These are phyloP conservation scores for Caenorhabditis japonica DNA, from an alignment of 2,888 invertebrate genomes.

Conservation along the genomic window DNA sequence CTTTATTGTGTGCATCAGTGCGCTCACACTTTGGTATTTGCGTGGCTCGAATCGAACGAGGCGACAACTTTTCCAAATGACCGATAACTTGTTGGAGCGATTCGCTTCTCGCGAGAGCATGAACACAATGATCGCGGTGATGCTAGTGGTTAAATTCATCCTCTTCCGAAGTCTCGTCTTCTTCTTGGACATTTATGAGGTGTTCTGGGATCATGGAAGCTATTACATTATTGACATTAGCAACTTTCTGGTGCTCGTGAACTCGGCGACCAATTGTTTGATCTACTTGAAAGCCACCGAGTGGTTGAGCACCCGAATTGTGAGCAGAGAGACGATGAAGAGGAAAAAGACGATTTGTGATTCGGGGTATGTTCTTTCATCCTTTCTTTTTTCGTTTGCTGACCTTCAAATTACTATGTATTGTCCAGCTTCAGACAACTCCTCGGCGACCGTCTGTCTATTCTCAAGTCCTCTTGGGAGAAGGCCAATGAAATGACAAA, in stretches of 20 bases:
- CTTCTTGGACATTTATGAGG: conserved; percentile 70
- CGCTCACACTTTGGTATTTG: conserved; percentile 65
- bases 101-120: conserved; percentile 68
- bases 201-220: conserved; percentile 56
- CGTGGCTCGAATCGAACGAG: conserved; percentile 71
- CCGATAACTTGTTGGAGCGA: conserved; percentile 68
- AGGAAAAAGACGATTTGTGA: conserved; percentile 72
- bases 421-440: conserved; percentile 56
- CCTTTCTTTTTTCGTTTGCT: not conserved
- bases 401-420: not conserved
- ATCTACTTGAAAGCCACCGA: conserved; percentile 69
- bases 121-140: conserved; percentile 71
- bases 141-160: conserved; percentile 71
- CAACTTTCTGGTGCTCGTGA: conserved; percentile 71
- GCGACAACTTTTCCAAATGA: conserved; percentile 70
- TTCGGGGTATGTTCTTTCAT: conserved; percentile 49
- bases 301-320: conserved; percentile 67
- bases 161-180: conserved; percentile 70
- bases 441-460: conserved; percentile 55
- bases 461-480: conserved; percentile 67
- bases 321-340: conserved; percentile 68
- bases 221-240: conserved; percentile 63
- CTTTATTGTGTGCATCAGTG: conserved; percentile 65
- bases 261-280: conserved; percentile 75
- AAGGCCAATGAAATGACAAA: conserved; percentile 66